These are phyloP conservation scores for Sciurus carolinensis DNA, from an alignment of 2,797 vertebrate genomes.

Conservation along the genomic window DNA sequence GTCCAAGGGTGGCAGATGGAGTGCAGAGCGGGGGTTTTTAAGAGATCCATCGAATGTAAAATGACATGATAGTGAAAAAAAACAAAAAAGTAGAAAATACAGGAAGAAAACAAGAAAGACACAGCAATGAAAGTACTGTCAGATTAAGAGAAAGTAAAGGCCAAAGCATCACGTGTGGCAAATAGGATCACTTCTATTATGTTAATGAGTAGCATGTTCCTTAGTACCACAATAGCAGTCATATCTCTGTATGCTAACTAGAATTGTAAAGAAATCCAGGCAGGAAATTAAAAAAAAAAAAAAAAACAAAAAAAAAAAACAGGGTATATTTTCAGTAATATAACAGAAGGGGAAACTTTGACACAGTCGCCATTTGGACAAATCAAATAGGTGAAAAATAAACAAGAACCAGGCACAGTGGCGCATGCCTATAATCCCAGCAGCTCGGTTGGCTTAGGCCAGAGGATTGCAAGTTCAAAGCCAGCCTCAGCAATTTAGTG, in stretches of 20 bases:
- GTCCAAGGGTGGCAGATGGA: neutral
- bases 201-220: neutral
- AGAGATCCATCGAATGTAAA: conserved; percentile 20
- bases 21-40: neutral
- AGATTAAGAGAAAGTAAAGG: conserved; percentile 9
- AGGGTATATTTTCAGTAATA: neutral
- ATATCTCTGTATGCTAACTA: neutral
- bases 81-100: neutral
- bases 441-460: too few relatives aligned
- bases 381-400: conserved; percentile 20
- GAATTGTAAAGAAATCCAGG: neutral
- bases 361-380: neutral
- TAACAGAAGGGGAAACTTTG: neutral
- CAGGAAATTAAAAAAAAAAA: neutral
- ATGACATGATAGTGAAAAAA: neutral
- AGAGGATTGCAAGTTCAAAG: too few relatives aligned
- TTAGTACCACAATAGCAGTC: neutral
- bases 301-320: neutral
- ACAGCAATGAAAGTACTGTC: neutral
- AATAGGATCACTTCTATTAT: neutral
- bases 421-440: neutral
- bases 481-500: too few relatives aligned
- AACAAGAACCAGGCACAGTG: neutral
- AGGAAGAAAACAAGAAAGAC: conserved; percentile 22
- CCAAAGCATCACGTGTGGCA: neutral